Conservation (phyloP, 2,888 invertebrate genomes). For the Strigamia maritima region DNA sequence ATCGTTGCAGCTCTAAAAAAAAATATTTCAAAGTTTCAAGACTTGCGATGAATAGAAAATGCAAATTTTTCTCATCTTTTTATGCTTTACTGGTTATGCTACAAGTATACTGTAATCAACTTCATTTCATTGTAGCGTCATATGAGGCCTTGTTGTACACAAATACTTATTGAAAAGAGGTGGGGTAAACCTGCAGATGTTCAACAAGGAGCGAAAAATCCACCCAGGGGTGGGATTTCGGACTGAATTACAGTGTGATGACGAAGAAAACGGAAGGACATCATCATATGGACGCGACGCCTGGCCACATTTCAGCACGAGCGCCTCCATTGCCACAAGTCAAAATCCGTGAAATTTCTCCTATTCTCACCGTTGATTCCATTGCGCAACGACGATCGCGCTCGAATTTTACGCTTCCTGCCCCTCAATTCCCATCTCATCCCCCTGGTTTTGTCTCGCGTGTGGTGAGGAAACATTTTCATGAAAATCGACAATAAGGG, state of each 20-base stretch:
- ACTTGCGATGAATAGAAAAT: not conserved
- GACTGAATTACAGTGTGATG: not conserved
- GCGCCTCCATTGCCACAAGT: constrained; percentile 25
- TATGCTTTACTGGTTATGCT: not conserved
- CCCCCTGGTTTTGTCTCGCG: constrained; percentile 30
- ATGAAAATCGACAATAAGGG: constrained; percentile 25
- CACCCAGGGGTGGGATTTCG: not conserved
- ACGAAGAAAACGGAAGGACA: not conserved
- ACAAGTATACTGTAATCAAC: constrained; percentile 9
- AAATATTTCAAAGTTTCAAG: not conserved
- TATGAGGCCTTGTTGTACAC: constrained; percentile 1
- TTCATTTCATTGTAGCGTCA: not conserved
- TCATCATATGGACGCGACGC: not conserved
- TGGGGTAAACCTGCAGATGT: not conserved
- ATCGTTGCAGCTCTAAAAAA: not conserved
- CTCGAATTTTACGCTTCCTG: constrained; percentile 9
- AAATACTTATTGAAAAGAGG: not conserved
- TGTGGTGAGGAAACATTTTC: constrained; percentile 34
- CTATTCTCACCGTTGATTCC: constrained; percentile 15
- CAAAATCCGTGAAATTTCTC: constrained; percentile 11
- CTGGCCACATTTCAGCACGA: constrained; percentile 9
- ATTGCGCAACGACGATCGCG: constrained; percentile 14
- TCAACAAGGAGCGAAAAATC: not conserved
- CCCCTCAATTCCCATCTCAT: constrained; percentile 12
- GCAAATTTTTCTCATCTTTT: not conserved